Evolutionary conservation across 92 coral and sea anemone species (phyloP).

Genomic region (Virgularia gustaviana): DNA sequence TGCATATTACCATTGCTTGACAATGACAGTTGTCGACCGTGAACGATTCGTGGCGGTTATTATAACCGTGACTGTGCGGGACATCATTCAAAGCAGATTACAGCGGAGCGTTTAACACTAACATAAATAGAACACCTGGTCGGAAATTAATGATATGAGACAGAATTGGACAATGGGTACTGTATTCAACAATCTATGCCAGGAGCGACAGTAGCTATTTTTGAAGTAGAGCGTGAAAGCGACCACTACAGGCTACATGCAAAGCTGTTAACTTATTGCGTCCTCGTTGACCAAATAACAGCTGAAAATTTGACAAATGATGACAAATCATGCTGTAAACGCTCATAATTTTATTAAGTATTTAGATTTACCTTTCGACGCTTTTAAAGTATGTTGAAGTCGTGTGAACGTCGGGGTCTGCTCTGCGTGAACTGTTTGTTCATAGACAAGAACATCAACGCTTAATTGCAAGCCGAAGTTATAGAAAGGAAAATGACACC

Average conservation of each 20-base stretch:
- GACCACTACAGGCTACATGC: too few species aligned
- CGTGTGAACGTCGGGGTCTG: constrained; percentile 30
- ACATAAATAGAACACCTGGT: too few species aligned
- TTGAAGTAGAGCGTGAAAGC: too few species aligned
- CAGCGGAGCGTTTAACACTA: too few species aligned
- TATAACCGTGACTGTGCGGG: too few species aligned
- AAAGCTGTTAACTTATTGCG: too few species aligned
- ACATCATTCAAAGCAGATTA: too few species aligned
- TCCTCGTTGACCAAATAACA: constrained; percentile 20
- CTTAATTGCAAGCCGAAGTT: constrained; percentile 28
- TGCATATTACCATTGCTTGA: too few species aligned
- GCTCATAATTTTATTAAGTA: constrained; percentile 39
- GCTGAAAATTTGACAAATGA: constrained; percentile 8
- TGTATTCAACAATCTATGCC: too few species aligned
- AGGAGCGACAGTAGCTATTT: constrained; percentile 33
- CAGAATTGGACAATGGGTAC: constrained; percentile 1
- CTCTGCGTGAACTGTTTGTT: constrained; percentile 36
- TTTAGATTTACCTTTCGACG: constrained; percentile 28
- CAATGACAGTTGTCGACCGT: too few species aligned
- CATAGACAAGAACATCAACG: constrained; percentile 36
- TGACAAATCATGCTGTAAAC: constrained; percentile 31
- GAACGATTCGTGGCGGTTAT: too few species aligned
- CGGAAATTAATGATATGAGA: constrained; percentile 23
- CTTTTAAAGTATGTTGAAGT: constrained; percentile 12
- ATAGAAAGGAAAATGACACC: constrained; percentile 23